phyloP scores from a whole-genome alignment of 2,888 invertebrate genomes.

The Chouioia cunea region DNA sequence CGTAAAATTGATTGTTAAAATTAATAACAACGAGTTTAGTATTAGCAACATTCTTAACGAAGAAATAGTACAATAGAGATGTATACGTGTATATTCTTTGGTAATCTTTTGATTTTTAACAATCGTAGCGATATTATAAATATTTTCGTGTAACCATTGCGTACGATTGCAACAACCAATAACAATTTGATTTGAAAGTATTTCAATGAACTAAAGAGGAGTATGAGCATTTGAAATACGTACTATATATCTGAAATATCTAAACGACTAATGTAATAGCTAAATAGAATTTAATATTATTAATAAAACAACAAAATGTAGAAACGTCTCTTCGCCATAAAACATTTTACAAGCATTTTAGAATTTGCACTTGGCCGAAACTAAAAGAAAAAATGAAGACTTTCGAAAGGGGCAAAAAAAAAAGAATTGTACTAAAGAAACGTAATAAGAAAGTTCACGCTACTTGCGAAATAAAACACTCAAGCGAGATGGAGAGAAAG shows the following conservation, averaged over 20 bases:
- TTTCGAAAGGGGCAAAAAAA: neutral
- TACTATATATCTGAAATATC: neutral
- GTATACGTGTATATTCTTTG: too few species aligned
- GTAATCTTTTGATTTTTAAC: too few species aligned
- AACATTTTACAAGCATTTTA: neutral
- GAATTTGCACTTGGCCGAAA: neutral
- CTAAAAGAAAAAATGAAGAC: neutral
- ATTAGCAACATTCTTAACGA: too few species aligned
- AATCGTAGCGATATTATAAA: too few species aligned
- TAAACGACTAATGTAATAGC: neutral
- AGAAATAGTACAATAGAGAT: too few species aligned
- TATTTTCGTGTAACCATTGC: too few species aligned
- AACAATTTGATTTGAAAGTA: too few species aligned
- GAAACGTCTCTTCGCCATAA: constrained; percentile 22
- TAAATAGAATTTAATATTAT: neutral
- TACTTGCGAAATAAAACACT: neutral
- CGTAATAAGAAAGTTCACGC: constrained; percentile 16
- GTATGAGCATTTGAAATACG: neutral
- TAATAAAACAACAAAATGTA: neutral
- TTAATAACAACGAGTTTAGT: too few species aligned
- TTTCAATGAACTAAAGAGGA: too few species aligned
- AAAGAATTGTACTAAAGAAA: neutral
- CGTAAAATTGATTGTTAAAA: constrained; percentile 28
- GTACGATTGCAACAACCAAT: too few species aligned
- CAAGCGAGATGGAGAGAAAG: neutral